Conservation (phyloP, 2,797 vertebrate species). For the Tadarida brasiliensis region DNA sequence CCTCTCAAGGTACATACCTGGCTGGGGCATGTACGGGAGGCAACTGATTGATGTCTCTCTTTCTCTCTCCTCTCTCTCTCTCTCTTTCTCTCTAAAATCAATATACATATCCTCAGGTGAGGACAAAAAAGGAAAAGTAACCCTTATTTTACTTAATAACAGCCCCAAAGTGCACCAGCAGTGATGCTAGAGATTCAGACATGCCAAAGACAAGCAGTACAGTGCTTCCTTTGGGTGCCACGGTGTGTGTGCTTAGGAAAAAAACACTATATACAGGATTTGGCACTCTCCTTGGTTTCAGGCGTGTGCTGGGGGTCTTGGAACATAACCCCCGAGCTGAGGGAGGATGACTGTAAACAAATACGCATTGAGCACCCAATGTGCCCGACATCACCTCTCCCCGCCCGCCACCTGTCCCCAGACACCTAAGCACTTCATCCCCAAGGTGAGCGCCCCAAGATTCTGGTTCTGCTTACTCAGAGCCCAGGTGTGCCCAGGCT, state of each 20-base stretch:
- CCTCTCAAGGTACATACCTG: background rate
- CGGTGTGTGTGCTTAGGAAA: background rate
- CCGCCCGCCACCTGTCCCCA: background rate
- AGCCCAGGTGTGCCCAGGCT: background rate
- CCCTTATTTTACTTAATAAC: background rate
- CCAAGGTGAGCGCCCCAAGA: background rate
- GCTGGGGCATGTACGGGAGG: background rate
- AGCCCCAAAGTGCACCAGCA: background rate
- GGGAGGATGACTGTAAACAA: background rate
- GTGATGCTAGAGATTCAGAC: background rate
- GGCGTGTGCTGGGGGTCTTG: background rate
- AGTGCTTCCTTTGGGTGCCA: background rate
- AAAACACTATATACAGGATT: background rate
- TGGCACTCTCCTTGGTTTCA: background rate
- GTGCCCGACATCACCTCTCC: accelerated
- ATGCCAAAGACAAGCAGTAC: background rate
- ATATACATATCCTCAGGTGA: no score
- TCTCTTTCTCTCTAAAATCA: no score
- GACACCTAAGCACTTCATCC: background rate
- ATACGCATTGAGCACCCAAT: background rate
- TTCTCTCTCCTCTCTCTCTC: background rate
- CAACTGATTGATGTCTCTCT: background rate
- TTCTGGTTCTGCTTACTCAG: background rate
- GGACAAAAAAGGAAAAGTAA: background rate
- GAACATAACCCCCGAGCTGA: background rate